Base-by-base conservation (phyloP, 1,140 invertebrate species). In the Aphaenogaster rudis region DNA sequence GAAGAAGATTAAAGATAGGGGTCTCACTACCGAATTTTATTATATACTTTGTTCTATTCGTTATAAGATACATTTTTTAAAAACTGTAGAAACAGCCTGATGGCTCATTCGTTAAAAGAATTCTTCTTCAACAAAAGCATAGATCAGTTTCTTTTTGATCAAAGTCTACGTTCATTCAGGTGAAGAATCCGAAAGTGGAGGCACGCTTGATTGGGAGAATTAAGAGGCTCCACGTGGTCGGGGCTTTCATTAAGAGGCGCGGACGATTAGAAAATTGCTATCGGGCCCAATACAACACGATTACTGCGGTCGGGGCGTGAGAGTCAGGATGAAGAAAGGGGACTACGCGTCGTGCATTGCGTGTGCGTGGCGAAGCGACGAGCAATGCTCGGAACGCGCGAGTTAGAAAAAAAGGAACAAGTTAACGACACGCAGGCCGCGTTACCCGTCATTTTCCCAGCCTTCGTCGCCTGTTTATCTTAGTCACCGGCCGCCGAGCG, bases 151-250 rank as follows among this genome's bases (percentile, higher is more conserved):
- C 21, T 17, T 21, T 13, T 71, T 21, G n/a, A 59, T 61, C 57
- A 21, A 45, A 42, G 42, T 39, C 39, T 48, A 74, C 28, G 21
- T 59, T 74, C 21, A 42, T 48, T 69, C 80, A 84, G 80, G 80
- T 84, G 42, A 48, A 50, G 80, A 21, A 76, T 48, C 13, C 42
- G n/a, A 61, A 61, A 36, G 86, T 85, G 85, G 87, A 90, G 87
- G 80, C 86, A 87, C 85, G 81, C 90, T 93, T 94, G 92, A 94
- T 93, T 93, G 92, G 87, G 67, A 92, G 93, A 93, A 93, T 94
- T 94, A 94, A 93, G 93, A 91, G 93, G 87, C 92, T 92, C 92
- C 85, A 80, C 74, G 67, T 59, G 81, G 88, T 88, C 91, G 90
- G 89, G 71, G 79, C 88, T 92, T 93, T 92, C 92, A 92, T 93